Evolutionary conservation across 2,888 invertebrate genomes (phyloP).

Genomic region (Coremacera marginata): DNA sequence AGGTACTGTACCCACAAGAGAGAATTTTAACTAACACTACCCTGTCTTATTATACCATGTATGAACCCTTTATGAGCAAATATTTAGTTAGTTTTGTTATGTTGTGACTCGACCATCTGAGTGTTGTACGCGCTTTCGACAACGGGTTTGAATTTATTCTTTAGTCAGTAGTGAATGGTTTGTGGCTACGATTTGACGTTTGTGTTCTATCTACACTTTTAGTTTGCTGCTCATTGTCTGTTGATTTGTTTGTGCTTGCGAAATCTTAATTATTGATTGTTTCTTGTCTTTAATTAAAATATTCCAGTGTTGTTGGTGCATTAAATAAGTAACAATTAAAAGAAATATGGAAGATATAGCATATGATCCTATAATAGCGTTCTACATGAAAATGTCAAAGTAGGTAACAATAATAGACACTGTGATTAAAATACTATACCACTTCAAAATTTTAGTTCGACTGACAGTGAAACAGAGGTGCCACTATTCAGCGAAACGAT

Average conservation of each 20-base stretch:
- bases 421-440: no score
- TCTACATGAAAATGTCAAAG: constrained; percentile 43
- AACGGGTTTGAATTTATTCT: constrained; percentile 19
- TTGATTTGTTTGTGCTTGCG: not conserved
- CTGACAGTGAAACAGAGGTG: constrained; percentile 17
- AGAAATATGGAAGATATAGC: constrained; percentile 36
- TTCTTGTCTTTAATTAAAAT: not conserved
- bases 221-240: not conserved
- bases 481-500: constrained; percentile 46
- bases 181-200: constrained; percentile 22
- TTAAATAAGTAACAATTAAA: not conserved
- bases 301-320: not conserved
- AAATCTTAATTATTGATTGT: not conserved
- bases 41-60: no score
- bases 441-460: constrained; percentile 32
- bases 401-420: constrained; percentile 32
- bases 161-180: constrained; percentile 28
- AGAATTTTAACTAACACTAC: no score
- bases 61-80: no score
- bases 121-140: constrained; percentile 24
- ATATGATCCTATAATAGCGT: constrained; percentile 43
- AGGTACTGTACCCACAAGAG: no score
- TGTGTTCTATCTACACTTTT: constrained; percentile 7
- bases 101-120: not conserved
- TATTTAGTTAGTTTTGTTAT: not conserved